Conservation (phyloP, 2,797 vertebrate species). For the Poliocrania exsul region DNA sequence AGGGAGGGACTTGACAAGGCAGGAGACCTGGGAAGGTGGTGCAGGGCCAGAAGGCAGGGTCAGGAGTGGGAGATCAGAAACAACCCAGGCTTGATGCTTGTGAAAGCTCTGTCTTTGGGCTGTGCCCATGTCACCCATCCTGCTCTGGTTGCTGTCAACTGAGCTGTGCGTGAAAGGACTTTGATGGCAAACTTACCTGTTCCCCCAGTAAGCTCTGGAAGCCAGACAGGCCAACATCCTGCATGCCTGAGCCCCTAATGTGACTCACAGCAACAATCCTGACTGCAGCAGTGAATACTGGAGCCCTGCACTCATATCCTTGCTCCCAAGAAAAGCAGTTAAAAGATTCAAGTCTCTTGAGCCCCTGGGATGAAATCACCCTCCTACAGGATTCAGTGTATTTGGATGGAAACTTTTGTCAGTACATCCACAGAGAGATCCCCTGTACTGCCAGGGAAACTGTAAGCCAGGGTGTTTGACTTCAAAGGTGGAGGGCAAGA, state of each 20-base stretch:
- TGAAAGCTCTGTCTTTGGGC: background rate
- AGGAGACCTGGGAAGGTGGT: background rate
- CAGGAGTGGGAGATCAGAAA: background rate
- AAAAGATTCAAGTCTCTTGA: background rate
- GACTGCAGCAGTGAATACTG: background rate
- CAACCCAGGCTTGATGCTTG: fast-evolving
- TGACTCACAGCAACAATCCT: background rate
- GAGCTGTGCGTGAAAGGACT: background rate
- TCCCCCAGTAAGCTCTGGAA: background rate
- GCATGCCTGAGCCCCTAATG: background rate
- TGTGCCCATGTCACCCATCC: background rate
- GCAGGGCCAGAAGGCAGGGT: background rate
- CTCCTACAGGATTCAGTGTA: background rate
- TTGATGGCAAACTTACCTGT: background rate
- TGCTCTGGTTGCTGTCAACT: background rate
- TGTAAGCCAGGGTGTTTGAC: background rate
- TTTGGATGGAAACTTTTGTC: background rate
- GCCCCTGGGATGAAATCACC: background rate
- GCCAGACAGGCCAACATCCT: fast-evolving
- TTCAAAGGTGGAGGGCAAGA: background rate
- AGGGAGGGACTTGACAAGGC: background rate
- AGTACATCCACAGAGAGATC: background rate
- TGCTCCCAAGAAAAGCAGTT: background rate
- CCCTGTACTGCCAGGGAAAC: background rate
- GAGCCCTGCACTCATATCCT: background rate